Percentiles rank a stretch among this genome's conserved stretches.
These are phyloP conservation scores for Zhuqinia jingwanae DNA, from an alignment of 2,888 invertebrate genomes.

Conservation along the genomic window DNA sequence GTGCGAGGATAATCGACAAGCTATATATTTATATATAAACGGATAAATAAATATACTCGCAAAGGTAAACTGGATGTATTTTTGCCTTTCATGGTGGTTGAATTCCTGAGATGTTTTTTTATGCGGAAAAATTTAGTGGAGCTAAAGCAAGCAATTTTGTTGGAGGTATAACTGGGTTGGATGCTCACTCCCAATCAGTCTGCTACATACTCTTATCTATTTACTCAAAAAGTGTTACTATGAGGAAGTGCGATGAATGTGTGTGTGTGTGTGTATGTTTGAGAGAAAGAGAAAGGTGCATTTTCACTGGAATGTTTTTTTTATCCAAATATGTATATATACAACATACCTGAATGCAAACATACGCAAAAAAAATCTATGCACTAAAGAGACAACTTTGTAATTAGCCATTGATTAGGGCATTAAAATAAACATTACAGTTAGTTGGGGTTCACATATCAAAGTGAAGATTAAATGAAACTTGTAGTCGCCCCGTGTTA, in stretches of 20 bases:
- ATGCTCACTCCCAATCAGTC: too few relatives aligned
- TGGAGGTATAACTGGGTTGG: too few relatives aligned
- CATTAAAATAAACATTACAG: too few relatives aligned
- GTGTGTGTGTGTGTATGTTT: too few relatives aligned
- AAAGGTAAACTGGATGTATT: constrained; percentile 66
- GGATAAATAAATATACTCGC: constrained; percentile 66
- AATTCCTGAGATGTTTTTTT: neutral
- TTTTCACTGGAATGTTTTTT: constrained; percentile 31
- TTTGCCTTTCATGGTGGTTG: constrained; percentile 27
- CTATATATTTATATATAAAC: too few relatives aligned
- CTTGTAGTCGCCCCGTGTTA: too few relatives aligned
- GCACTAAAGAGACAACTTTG: too few relatives aligned
- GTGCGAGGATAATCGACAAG: constrained; percentile 34
- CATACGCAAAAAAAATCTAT: neutral
- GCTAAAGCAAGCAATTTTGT: constrained; percentile 28
- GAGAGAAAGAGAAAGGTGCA: constrained; percentile 38
- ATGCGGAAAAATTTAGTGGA: neutral
- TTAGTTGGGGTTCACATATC: too few relatives aligned
- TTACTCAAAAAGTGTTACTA: constrained; percentile 63
- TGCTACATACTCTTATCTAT: constrained; percentile 52
- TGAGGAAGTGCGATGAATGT: constrained; percentile 33
- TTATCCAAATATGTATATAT: too few relatives aligned
- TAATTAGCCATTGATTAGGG: neutral
- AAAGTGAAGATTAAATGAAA: neutral
- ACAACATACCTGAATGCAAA: neutral